A percentile compares a stretch with the other conserved stretches of the same genome.
These are phyloP conservation scores for Nothoprocta pentlandii DNA, from an alignment of 2,113 vertebrate genomes.

Conservation along the genomic window DNA sequence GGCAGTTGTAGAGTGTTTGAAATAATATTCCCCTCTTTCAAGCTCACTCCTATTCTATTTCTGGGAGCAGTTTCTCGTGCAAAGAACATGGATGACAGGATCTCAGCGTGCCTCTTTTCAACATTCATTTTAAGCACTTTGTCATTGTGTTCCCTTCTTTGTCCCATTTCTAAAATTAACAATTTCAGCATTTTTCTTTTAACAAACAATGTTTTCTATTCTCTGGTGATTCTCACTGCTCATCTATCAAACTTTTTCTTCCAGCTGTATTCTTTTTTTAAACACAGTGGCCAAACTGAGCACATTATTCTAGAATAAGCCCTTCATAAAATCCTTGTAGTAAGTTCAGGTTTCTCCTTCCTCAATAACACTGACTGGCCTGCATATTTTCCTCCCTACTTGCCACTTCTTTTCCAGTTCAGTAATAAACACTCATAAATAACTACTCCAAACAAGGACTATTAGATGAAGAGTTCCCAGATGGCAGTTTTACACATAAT, in stretches of 20 bases:
- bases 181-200: constrained; percentile 23
- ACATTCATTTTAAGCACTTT: not conserved
- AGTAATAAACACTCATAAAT: not conserved
- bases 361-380: constrained; percentile 4
- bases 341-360: not conserved
- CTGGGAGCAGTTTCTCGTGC: not conserved
- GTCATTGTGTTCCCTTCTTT: not conserved
- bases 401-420: constrained; percentile 19
- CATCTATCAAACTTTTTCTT: not conserved
- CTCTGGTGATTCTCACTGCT: not conserved
- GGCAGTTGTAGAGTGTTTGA: not conserved
- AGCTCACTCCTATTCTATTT: not conserved
- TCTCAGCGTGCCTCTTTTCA: not conserved
- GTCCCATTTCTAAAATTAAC: constrained; percentile 1
- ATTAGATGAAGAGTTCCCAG: not conserved
- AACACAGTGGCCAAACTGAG: not conserved
- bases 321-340: not conserved
- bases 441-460: not conserved
- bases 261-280: not conserved
- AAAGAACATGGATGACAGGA: constrained; percentile 3
- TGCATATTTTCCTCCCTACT: not conserved
- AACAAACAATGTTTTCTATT: constrained; percentile 9
- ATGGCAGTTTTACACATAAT: not conserved
- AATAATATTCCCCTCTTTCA: constrained; percentile 17
- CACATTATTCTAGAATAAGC: not conserved